Percentiles rank a stretch among this genome's conserved stretches.
Evolutionary conservation across 2,797 vertebrate genomes (phyloP).

Genomic region (Pyrocephalus nanus): DNA sequence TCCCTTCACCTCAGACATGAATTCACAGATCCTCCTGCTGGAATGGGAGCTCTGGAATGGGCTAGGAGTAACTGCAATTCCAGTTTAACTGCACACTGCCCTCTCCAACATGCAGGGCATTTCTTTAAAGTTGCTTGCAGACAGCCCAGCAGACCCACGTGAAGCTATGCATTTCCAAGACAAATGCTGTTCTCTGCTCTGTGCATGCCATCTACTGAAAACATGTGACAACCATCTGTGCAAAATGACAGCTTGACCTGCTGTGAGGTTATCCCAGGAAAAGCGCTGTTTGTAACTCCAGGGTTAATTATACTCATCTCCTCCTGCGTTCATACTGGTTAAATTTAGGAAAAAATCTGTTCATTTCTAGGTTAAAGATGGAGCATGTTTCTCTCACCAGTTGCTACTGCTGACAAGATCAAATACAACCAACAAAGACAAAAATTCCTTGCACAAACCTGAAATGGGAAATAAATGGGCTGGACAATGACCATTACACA

Average conservation of each 20-base stretch:
- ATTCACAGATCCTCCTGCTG: neutral
- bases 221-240: neutral
- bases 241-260: conserved; percentile 15
- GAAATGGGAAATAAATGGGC: neutral
- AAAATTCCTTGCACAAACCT: neutral
- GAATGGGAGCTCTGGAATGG: neutral
- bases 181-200: neutral
- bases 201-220: conserved; percentile 16
- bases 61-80: neutral
- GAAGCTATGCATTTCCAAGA: neutral
- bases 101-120: neutral
- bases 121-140: neutral
- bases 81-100: neutral
- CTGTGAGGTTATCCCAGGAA: conserved; percentile 18
- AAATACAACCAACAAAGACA: neutral
- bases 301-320: conserved; percentile 39
- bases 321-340: conserved; percentile 16
- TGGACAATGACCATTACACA: neutral
- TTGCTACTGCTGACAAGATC: neutral
- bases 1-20: neutral
- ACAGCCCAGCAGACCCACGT: neutral
- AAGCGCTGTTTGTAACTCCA: neutral
- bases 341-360: conserved; percentile 58
- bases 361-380: conserved; percentile 34
- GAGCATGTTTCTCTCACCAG: neutral